Evolutionary conservation across 2,113 vertebrate species (phyloP), one percentile per base, ranked within the genome.

Genomic region (Macquaria australasica): DNA sequence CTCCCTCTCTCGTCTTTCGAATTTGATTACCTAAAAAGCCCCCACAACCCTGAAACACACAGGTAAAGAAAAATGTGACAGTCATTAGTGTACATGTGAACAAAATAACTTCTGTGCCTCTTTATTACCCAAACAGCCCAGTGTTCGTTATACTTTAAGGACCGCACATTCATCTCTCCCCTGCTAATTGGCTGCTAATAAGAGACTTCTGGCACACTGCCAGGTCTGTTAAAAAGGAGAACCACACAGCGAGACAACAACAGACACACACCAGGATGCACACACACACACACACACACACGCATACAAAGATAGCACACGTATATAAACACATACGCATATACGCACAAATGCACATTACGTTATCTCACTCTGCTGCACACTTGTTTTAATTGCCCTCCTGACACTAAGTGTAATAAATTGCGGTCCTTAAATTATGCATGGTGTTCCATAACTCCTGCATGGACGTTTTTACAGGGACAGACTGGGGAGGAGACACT

Each of bases 111-210:
- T 68, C 64, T 55, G 56, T 63, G 75, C 28, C 20, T 72, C 43
- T 86, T 66, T 62, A 67, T 80, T 67, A 69, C 76, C 58, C 28
- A 45, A 63, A 50, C 70, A 81, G 69, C 67, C 18, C 45, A 21
- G 56, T 31, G 58, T 63, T 83, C 72, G 82, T 86, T 31, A 53
- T 73, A 70, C 62, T 77, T 81, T 77, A 39, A 78, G 53, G 31
- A 39, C 81, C 63, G n/a, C 25, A 73, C 71, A 88, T 87, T 86
- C 79, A 72, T 90, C 83, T 81, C 75, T 87, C 70, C 73, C 41
- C 39, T 64, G 90, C 91, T 93, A 93, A 91, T 92, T 92, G 89
- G 87, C 83, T 81, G 85, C 88, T 90, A 90, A 91, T 92, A 82
- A 81, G 89, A 87, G 70, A 73, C 89, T 68, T 77, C 75, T 90